These are phyloP conservation scores for Paraplagusia blochii DNA, from an alignment of 2,113 vertebrate species.

Conservation along the genomic window DNA sequence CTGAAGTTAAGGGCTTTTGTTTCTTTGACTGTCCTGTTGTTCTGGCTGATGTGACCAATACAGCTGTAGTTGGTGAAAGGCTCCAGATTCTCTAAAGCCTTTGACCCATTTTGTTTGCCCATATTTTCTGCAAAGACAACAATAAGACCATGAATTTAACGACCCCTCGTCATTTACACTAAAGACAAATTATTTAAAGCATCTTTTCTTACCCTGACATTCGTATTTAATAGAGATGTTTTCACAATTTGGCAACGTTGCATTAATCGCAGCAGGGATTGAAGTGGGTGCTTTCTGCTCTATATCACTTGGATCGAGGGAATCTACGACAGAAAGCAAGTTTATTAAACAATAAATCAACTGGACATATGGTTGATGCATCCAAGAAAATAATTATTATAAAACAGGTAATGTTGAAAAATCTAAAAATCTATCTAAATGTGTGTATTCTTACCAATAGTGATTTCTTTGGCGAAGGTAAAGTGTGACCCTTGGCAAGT, in stretches of 20 bases:
- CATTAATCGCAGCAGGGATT: background rate
- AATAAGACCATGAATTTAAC: background rate
- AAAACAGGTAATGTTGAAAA: no score
- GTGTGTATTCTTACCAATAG: slow-evolving; percentile 39
- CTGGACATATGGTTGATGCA: no score
- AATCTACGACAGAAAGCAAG: slow-evolving; percentile 13
- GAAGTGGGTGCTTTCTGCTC: fast-evolving
- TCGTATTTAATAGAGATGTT: slow-evolving; percentile 8
- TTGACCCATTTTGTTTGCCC: fast-evolving
- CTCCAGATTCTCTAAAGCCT: slow-evolving; percentile 7
- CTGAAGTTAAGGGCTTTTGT: fast-evolving
- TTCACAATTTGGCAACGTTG: slow-evolving; percentile 7
- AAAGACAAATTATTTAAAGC: background rate
- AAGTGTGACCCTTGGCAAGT: background rate
- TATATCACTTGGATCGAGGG: background rate
- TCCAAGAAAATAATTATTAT: no score
- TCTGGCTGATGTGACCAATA: slow-evolving; percentile 4
- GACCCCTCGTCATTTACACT: background rate
- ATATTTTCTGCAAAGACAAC: slow-evolving; percentile 20
- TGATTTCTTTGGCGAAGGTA: fast-evolving
- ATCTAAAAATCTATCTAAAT: background rate
- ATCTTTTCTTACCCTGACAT: slow-evolving; percentile 35
- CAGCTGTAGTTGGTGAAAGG: slow-evolving; percentile 35
- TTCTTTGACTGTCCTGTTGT: fast-evolving
- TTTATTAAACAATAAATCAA: background rate